A percentile compares a stretch with the other conserved stretches of the same genome.
Conservation (phyloP, 2,113 vertebrate species). For the Catharus bicknelli region DNA sequence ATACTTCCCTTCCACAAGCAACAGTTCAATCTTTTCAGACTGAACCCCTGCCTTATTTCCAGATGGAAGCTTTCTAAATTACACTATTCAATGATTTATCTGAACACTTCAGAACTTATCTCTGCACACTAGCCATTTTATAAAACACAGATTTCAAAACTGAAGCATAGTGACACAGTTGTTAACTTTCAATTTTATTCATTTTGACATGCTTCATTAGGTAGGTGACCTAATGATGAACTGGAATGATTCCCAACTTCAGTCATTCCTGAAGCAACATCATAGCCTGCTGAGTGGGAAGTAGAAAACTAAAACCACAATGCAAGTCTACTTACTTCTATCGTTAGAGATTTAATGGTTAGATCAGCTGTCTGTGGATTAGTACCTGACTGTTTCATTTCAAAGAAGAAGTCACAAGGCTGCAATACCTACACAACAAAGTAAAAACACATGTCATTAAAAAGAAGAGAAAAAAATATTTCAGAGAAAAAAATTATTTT, state of each 20-base stretch:
- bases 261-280: not conserved
- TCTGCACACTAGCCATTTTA: not conserved
- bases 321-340: conserved; percentile 80
- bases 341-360: conserved; percentile 83
- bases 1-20: not conserved
- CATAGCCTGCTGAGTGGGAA: not conserved
- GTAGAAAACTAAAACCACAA: not conserved
- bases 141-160: not conserved
- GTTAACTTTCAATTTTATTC: not conserved
- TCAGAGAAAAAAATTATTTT: not conserved
- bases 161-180: not conserved
- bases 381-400: conserved; percentile 72
- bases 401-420: conserved; percentile 90
- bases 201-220: not conserved
- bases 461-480: too few species aligned
- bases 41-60: not conserved
- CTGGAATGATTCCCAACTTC: not conserved
- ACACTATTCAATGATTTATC: not conserved
- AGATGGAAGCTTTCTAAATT: not conserved
- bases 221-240: not conserved
- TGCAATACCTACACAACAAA: conserved; percentile 80
- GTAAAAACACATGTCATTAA: not conserved
- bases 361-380: conserved; percentile 85
- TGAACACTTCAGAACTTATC: not conserved
- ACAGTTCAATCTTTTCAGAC: not conserved